Evolutionary conservation across 2,113 vertebrate species (phyloP).

Genomic region (Dipodomys stephensi): DNA sequence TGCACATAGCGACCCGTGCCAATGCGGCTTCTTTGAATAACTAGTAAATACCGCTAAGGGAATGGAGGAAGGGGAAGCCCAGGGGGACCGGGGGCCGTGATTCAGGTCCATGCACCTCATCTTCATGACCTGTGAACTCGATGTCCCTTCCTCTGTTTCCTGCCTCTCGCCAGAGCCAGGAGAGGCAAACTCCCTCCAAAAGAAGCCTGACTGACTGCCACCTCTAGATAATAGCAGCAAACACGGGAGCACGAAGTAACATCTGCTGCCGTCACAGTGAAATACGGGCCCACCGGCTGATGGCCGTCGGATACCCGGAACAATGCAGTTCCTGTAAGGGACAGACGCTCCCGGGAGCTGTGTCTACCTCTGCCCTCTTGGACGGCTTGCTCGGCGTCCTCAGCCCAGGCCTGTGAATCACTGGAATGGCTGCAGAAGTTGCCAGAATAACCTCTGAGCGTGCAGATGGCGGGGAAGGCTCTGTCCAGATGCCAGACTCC

Average conservation of each 20-base stretch:
- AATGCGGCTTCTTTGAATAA: no score
- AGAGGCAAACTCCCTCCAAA: background rate
- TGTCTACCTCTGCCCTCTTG: slow-evolving; percentile 39
- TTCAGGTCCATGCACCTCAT: background rate
- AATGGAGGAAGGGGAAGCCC: background rate
- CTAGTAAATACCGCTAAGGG: no score
- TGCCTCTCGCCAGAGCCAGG: background rate
- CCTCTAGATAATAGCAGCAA: background rate
- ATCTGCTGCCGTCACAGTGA: background rate
- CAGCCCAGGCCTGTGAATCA: slow-evolving; percentile 75
- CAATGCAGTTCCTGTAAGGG: background rate
- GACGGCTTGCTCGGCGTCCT: slow-evolving; percentile 65
- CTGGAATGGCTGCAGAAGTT: slow-evolving; percentile 74
- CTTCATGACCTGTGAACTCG: no score
- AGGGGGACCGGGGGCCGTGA: background rate
- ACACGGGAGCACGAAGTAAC: slow-evolving; percentile 43
- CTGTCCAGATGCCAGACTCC: slow-evolving; percentile 78
- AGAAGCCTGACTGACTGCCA: background rate
- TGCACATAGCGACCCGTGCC: no score
- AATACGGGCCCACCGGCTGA: background rate
- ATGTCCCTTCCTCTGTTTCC: background rate
- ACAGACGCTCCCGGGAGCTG: background rate
- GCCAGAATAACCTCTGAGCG: slow-evolving; percentile 78
- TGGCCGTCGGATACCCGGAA: background rate
- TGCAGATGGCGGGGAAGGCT: slow-evolving; percentile 82